Percentiles rank a stretch among this genome's conserved stretches.
Evolutionary conservation across 2,797 vertebrate species (phyloP).

Genomic region (Enteromius treurensis): DNA sequence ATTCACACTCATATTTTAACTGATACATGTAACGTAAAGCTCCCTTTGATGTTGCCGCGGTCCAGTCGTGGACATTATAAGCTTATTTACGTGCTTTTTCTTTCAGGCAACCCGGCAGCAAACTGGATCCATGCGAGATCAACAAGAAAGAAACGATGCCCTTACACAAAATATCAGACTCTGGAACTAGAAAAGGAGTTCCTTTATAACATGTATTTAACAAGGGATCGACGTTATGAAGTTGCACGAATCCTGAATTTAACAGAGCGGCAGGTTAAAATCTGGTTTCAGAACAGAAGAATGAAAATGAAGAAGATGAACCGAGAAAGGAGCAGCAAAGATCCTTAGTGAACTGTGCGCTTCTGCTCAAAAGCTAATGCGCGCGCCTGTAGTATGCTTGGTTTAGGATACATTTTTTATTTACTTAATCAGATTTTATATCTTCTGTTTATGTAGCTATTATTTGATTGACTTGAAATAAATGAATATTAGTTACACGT

Average conservation of each 20-base stretch:
- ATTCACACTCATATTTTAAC: constrained; percentile 44
- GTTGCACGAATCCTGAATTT: constrained; percentile 96
- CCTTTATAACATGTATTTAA: constrained; percentile 99
- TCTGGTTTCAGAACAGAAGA: constrained; percentile 99
- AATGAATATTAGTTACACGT: neutral
- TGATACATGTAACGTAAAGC: neutral
- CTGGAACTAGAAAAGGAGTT: constrained; percentile 99
- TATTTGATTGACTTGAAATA: constrained; percentile 38
- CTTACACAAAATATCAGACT: constrained; percentile 98
- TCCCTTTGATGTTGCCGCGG: neutral
- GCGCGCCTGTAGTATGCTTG: constrained; percentile 43
- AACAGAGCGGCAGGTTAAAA: constrained; percentile 99
- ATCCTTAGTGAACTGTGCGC: constrained; percentile 73
- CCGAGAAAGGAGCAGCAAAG: constrained; percentile 90
- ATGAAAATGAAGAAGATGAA: constrained; percentile 99
- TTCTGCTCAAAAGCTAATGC: constrained; percentile 24
- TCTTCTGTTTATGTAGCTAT: constrained; percentile 11
- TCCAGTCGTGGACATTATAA: neutral
- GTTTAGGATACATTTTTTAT: constrained; percentile 19
- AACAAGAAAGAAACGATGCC: constrained; percentile 97
- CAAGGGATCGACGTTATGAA: constrained; percentile 94
- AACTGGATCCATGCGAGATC: constrained; percentile 99
- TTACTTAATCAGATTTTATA: neutral
- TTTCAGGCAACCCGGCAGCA: constrained; percentile 91
- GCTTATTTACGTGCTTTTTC: constrained; percentile 34